These are phyloP conservation scores for Chloroceryle amazona DNA, from an alignment of 2,797 vertebrate genomes.

Conservation along the genomic window DNA sequence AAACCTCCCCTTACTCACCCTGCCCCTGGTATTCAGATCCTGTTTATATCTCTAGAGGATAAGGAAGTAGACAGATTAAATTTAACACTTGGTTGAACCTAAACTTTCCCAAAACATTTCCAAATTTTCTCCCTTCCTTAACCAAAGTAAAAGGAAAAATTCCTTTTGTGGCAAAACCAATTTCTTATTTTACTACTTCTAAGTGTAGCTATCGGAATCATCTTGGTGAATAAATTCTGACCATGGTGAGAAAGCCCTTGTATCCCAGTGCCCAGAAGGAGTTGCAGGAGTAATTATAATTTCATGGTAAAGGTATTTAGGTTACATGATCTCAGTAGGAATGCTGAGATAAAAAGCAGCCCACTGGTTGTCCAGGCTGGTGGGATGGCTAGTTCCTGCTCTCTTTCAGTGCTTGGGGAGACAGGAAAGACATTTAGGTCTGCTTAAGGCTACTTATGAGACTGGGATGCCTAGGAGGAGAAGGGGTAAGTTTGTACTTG, in stretches of 20 bases:
- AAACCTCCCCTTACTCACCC: neutral
- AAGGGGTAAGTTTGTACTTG: neutral
- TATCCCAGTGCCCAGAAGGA: neutral
- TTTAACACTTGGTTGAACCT: neutral
- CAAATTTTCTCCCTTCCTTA: no score
- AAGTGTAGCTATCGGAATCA: neutral
- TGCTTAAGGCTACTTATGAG: neutral
- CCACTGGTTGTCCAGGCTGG: neutral
- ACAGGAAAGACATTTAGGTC: neutral
- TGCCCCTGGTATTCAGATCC: neutral
- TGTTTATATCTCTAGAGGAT: neutral
- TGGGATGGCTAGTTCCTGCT: neutral
- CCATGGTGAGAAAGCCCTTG: neutral
- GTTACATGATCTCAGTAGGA: neutral
- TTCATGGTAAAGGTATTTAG: neutral
- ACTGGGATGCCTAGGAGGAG: neutral
- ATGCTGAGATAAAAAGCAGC: neutral
- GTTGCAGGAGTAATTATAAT: neutral
- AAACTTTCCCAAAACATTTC: neutral
- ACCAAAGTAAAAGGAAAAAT: neutral
- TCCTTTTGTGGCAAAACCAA: neutral
- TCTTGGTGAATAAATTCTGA: neutral
- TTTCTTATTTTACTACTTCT: neutral
- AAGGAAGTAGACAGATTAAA: neutral
- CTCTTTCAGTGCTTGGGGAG: neutral